A percentile compares a stretch with the other conserved stretches of the same genome.
Evolutionary conservation across 2,113 vertebrate species (phyloP).

Genomic region (Columba livia): DNA sequence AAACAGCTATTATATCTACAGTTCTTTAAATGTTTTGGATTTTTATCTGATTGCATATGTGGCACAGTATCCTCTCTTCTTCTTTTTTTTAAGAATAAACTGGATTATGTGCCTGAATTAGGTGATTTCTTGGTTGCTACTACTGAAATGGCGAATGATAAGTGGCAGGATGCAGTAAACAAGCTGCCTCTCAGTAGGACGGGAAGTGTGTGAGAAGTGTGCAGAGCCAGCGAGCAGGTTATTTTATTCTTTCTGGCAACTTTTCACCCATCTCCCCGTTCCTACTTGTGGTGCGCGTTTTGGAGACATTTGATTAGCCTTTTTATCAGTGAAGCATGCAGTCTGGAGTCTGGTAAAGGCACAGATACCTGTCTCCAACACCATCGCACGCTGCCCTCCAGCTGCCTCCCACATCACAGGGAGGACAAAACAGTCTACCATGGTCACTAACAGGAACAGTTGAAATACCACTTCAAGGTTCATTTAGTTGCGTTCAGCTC

Average conservation of each 20-base stretch:
- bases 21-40: neutral
- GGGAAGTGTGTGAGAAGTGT: neutral
- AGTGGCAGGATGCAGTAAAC: neutral
- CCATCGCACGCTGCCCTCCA: conserved; percentile 40
- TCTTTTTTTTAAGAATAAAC: neutral
- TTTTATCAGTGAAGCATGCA: conserved; percentile 57
- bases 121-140: neutral
- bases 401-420: conserved; percentile 64
- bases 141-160: neutral
- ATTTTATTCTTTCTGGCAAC: neutral
- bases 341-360: conserved; percentile 56
- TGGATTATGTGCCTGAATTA: neutral
- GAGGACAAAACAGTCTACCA: conserved; percentile 60
- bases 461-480: conserved; percentile 76
- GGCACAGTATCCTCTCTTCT: neutral
- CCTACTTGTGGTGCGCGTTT: neutral
- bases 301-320: conserved; percentile 48
- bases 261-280: neutral
- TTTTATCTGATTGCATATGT: neutral
- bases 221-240: neutral
- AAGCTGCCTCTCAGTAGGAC: neutral
- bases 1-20: neutral
- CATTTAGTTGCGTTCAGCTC: conserved; percentile 74
- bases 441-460: conserved; percentile 59
- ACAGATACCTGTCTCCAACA: conserved; percentile 49